These are phyloP conservation scores for Miniopterus natalensis DNA, from an alignment of 2,113 vertebrate genomes.

Conservation along the genomic window DNA sequence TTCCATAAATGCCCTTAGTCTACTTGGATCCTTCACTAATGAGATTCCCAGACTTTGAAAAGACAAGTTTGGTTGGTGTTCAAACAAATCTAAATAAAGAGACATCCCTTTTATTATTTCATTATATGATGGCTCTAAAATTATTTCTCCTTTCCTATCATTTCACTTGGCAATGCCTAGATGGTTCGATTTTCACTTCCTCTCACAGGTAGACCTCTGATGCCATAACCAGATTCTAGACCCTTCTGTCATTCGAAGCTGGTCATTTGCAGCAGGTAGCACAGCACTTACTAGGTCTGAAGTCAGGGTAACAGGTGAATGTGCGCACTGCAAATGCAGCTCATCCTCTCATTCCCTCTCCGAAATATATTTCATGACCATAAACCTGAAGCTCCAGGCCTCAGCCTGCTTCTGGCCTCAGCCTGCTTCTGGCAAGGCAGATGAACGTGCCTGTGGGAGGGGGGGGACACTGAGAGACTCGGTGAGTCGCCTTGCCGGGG, in stretches of 20 bases:
- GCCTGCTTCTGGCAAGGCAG: slow-evolving; percentile 4
- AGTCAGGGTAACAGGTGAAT: slow-evolving; percentile 26
- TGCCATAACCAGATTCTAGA: not conserved
- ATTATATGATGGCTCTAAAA: not conserved
- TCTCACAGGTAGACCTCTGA: not conserved
- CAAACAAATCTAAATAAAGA: slow-evolving; percentile 22
- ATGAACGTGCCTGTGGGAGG: not conserved
- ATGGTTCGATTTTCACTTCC: slow-evolving; percentile 34
- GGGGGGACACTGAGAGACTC: not conserved
- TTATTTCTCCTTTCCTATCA: slow-evolving; percentile 5
- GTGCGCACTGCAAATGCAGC: slow-evolving; percentile 29
- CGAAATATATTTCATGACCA: slow-evolving; percentile 29
- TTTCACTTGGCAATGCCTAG: not conserved
- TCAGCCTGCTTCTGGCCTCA: not conserved
- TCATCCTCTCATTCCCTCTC: not conserved
- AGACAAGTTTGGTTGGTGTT: not conserved
- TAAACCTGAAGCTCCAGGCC: not conserved
- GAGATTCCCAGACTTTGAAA: slow-evolving; percentile 44
- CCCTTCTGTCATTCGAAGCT: not conserved
- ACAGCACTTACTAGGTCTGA: slow-evolving; percentile 2
- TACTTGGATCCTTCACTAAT: slow-evolving; percentile 6
- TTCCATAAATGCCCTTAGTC: not conserved
- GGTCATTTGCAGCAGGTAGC: slow-evolving; percentile 29
- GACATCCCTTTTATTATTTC: not conserved
- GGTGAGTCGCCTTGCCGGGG: not conserved